Percentiles rank a stretch among this genome's conserved stretches.
phyloP scores from a whole-genome alignment of 2,888 invertebrate species.

The Xestia ashworthii region DNA sequence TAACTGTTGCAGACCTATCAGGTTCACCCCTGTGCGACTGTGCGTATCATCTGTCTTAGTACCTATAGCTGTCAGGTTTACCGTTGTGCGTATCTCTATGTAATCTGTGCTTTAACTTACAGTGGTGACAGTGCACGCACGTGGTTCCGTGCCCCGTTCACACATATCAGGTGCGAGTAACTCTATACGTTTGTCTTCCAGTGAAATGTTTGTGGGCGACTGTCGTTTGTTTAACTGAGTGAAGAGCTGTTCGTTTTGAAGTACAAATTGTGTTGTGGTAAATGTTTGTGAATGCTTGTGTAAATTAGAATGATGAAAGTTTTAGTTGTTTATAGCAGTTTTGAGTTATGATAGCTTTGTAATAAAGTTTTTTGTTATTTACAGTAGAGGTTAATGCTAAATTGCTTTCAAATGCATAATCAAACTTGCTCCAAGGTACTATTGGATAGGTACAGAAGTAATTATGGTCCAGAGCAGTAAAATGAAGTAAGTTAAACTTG shows the following conservation, averaged over 20 bases:
- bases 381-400: neutral
- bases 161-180: slow-evolving; percentile 58
- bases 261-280: neutral
- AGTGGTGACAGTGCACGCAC: slow-evolving; percentile 54
- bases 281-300: slow-evolving; percentile 5
- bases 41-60: neutral
- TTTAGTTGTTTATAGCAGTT: neutral
- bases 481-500: neutral
- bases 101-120: slow-evolving; percentile 48
- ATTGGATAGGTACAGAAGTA: neutral
- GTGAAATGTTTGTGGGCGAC: slow-evolving; percentile 36
- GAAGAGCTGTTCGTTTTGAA: slow-evolving; percentile 11
- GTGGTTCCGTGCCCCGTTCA: slow-evolving; percentile 29
- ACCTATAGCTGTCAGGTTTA: slow-evolving; percentile 7
- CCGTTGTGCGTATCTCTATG: slow-evolving; percentile 15
- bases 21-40: slow-evolving; percentile 12
- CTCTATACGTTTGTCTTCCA: slow-evolving; percentile 46
- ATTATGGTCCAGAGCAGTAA: neutral
- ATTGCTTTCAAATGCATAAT: neutral
- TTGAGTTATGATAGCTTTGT: neutral
- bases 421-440: neutral
- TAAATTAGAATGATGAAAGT: neutral
- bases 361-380: neutral
- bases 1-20: slow-evolving; percentile 14
- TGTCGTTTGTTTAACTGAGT: slow-evolving; percentile 29